Base-by-base conservation (phyloP, 2,888 invertebrate species). In the Bedellia somnulentella region DNA sequence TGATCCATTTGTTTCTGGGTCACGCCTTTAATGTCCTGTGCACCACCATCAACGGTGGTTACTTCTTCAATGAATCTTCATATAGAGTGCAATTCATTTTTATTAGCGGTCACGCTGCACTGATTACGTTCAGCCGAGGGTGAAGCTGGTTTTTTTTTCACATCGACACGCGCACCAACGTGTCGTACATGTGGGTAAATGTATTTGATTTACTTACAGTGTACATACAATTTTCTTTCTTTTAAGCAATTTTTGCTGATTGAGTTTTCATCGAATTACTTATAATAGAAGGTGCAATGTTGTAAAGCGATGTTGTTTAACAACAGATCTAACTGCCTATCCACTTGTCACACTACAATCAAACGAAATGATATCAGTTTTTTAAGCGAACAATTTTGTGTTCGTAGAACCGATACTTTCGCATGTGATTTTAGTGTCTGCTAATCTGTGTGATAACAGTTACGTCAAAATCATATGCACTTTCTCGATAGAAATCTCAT, bases 1-100 rank as follows among this genome's bases (percentile, higher is more conserved):
- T 59, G 58, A 68, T 68, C 71, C 75, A 73, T 73, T 68, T 70
- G 67, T n/a, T n/a, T n/a, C n/a, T 67, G 48, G 63, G 68, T 67
- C 68, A 66, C 66, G 44, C 44, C 35, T 40, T 37, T 30, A n/a
- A 15, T 15, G 14, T 34, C 29, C 37, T 39, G 37, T 45, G 47
- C 38, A 57, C 70, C 70, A 70, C 63, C 66, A 48, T 39, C 57
- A 52, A 49, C 56, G 62, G 63, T 61, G 58, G 62, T 51, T 54
- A 44, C 47, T 60, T 54, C 55, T 56, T 57, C 64, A 71, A 68
- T 75, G 71, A 56, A 58, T 55, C 58, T 57, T 42, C 43, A 46
- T 46, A 49, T 51, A 51, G 45, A 44, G 44, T 51, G 57, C 44
- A 47, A 57, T 67, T 68, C 61, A 71, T 68, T 71, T 75, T 75